Evolutionary conservation across 2,797 vertebrate species (phyloP), one percentile per base, ranked within the genome.

Genomic region (Mastacembelus armatus): DNA sequence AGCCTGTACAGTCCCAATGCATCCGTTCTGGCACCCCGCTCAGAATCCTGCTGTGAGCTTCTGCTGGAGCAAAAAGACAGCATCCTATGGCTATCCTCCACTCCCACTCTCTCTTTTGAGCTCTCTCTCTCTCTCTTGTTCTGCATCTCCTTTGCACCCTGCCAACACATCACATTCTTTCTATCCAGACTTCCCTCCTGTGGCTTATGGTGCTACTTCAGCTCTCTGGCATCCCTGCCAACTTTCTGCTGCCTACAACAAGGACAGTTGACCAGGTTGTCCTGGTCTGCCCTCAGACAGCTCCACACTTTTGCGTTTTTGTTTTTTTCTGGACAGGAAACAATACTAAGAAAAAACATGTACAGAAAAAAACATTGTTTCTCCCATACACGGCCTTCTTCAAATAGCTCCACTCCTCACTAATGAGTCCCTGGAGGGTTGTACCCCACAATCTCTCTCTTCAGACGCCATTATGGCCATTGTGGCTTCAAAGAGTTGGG

Each of bases 361-460:
- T 73, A 62, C 11, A 3, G 38, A 3, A 18, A 60, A 58, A 66
- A 65, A 22, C 26, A n/a, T 29, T 12, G 14, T 55, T 51, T 74
- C 47, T 62, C 65, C 42, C 44, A n/a, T 77, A 55, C 65, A 11
- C 6, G 4, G 62, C 70, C 75, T 79, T 83, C 70, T 88, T 87
- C 85, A 86, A 87, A 88, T 80, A 85, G 75, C 67, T 75, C 57
- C 29, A 29, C 76, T 88, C 65, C 49, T 82, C 54, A 1, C 80
- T 92, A 92, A 92, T 91, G 91, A 92, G 89, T 88, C 91, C 84
- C 89, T 40, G 42, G 78, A 85, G 91, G 78, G 49, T 78, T 77
- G 77, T 67, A 75, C 73, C 86, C 74, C 55, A 43, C 84, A 77
- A 85, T 84, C 72, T 54, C 71, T 85, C 84, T 89, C 78, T 85